A percentile compares a stretch with the other conserved stretches of the same genome.
Evolutionary conservation across 53 echinoderm and acorn worm species (phyloP).

Genomic region (Antedon mediterranea): DNA sequence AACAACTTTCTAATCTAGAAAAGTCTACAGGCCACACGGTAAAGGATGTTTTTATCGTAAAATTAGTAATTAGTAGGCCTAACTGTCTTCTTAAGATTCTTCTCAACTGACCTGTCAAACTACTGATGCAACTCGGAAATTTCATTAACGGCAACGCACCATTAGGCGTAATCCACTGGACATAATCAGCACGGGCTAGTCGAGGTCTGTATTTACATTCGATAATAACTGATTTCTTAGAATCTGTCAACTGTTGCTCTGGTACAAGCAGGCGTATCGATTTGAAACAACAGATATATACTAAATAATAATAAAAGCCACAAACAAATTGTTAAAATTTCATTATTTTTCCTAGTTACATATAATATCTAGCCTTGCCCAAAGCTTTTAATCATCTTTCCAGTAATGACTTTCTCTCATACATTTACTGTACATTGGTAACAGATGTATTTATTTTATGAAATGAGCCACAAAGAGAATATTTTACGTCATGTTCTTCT

Average conservation of each 20-base stretch:
- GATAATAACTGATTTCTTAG: background rate
- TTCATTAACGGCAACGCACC: background rate
- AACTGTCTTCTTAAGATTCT: background rate
- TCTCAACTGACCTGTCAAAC: background rate
- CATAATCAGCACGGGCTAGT: background rate
- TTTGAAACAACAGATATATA: background rate
- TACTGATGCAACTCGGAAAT: background rate
- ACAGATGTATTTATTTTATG: too few relatives aligned
- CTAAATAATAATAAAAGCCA: background rate
- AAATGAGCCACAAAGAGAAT: too few relatives aligned
- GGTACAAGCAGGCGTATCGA: background rate
- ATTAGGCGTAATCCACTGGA: background rate
- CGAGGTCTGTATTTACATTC: background rate
- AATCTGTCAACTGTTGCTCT: background rate
- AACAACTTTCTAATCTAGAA: too few relatives aligned
- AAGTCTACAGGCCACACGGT: too few relatives aligned
- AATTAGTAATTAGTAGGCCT: background rate
- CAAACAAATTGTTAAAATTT: background rate
- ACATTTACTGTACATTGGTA: too few relatives aligned
- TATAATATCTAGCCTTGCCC: too few relatives aligned
- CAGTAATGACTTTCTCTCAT: too few relatives aligned
- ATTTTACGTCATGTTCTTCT: too few relatives aligned
- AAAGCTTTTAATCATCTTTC: too few relatives aligned
- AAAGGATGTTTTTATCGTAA: background rate
- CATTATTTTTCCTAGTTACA: too few relatives aligned